Evolutionary conservation across 2,888 invertebrate species (phyloP).

Genomic region (Dascillus cervinus): DNA sequence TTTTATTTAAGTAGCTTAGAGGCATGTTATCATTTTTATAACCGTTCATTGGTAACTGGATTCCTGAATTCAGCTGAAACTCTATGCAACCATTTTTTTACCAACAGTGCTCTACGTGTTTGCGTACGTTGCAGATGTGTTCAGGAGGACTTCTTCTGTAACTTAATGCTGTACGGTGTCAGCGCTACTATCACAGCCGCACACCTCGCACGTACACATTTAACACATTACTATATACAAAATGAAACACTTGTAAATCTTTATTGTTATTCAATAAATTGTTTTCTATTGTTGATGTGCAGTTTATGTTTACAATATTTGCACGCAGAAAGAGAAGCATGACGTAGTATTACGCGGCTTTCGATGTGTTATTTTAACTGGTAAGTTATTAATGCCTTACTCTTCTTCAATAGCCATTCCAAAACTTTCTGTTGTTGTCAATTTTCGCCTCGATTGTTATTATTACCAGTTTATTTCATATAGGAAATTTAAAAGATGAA

Average conservation of each 20-base stretch:
- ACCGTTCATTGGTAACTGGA: not conserved
- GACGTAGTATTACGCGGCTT: not conserved
- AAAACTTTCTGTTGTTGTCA: constrained; percentile 22
- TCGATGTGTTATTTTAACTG: constrained; percentile 4
- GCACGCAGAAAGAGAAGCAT: constrained; percentile 2
- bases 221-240: too few relatives aligned
- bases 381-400: constrained; percentile 13
- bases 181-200: constrained; percentile 29
- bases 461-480: constrained; percentile 5
- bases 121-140: constrained; percentile 24
- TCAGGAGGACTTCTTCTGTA: constrained; percentile 14
- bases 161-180: constrained; percentile 16
- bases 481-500: constrained; percentile 70
- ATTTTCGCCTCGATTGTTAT: constrained; percentile 1
- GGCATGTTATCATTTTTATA: not conserved
- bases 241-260: too few relatives aligned
- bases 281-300: constrained; percentile 33
- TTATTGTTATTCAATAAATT: constrained; percentile 27
- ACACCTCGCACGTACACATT: constrained; percentile 27
- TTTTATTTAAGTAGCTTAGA: not conserved
- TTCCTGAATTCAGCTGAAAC: constrained; percentile 13
- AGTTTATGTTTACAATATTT: constrained; percentile 19
- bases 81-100: constrained; percentile 5
- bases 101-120: constrained; percentile 33
- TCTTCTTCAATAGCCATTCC: constrained; percentile 32